Evolutionary conservation across 2,797 vertebrate species (phyloP).

Genomic region (Anguilla obscura): DNA sequence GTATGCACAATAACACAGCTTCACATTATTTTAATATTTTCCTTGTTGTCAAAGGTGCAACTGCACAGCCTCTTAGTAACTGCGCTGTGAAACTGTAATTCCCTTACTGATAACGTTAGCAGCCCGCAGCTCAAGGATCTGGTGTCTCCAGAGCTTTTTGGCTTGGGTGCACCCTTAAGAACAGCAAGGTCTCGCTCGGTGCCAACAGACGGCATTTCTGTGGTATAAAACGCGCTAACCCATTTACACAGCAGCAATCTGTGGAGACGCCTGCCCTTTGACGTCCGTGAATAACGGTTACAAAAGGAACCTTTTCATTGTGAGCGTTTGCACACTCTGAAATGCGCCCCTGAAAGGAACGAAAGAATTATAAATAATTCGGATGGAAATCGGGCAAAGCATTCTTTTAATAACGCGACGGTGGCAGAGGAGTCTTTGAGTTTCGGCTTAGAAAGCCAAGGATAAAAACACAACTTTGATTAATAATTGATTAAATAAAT

Average conservation of each 20-base stretch:
- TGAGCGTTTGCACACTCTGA: conserved; percentile 48
- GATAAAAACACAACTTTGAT: conserved; percentile 92
- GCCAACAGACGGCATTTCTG: conserved; percentile 28
- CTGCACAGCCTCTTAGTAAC: background rate
- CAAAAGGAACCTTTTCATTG: conserved; percentile 47
- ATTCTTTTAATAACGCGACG: conserved; percentile 78
- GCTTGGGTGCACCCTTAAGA: conserved; percentile 66
- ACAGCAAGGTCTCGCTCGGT: conserved; percentile 39
- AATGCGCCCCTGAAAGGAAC: conserved; percentile 46
- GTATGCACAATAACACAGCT: conserved; percentile 22
- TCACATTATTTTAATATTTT: background rate
- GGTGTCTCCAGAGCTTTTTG: conserved; percentile 67
- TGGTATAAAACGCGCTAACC: conserved; percentile 15
- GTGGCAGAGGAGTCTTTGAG: conserved; percentile 83
- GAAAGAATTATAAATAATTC: conserved; percentile 56
- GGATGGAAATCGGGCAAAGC: conserved; percentile 69
- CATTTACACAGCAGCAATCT: conserved; percentile 46
- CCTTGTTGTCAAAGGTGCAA: background rate
- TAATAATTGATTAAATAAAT: conserved; percentile 99
- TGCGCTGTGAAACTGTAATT: conserved; percentile 2
- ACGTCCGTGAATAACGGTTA: conserved; percentile 48
- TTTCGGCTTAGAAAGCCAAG: conserved; percentile 87
- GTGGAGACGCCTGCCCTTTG: conserved; percentile 48
- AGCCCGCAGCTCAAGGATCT: conserved; percentile 76
- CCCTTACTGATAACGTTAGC: conserved; percentile 75